A percentile compares a stretch with the other conserved stretches of the same genome.
Evolutionary conservation across 2,888 invertebrate species (phyloP).

Genomic region (Phalangium opilio): DNA sequence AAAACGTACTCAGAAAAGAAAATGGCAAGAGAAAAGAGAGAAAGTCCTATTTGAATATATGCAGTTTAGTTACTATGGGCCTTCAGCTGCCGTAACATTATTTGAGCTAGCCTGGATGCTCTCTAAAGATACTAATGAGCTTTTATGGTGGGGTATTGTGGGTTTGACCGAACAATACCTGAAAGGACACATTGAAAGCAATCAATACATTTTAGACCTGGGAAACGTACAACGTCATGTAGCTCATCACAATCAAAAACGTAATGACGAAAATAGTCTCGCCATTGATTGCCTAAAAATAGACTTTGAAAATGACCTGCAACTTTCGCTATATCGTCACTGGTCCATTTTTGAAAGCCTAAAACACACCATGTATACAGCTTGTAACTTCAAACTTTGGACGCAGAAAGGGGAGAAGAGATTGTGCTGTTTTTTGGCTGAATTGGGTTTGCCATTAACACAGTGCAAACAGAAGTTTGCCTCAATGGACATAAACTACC

Average conservation of each 20-base stretch:
- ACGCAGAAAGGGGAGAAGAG: constrained; percentile 65
- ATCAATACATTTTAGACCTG: constrained; percentile 41
- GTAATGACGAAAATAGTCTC: constrained; percentile 1
- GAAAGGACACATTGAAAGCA: constrained; percentile 52
- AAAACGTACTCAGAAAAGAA: constrained; percentile 48
- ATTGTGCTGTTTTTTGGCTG: constrained; percentile 68
- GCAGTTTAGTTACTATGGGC: constrained; percentile 74
- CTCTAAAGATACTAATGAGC: constrained; percentile 63
- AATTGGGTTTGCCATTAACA: constrained; percentile 76
- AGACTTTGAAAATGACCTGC: constrained; percentile 21
- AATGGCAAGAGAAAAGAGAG: constrained; percentile 69
- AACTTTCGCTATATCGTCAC: constrained; percentile 68
- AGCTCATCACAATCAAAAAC: constrained; percentile 43
- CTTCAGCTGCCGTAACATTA: constrained; percentile 53
- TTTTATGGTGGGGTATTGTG: constrained; percentile 74
- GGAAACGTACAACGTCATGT: constrained; percentile 55
- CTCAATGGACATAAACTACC: constrained; percentile 72
- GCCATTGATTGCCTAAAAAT: no score
- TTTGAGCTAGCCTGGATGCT: constrained; percentile 77
- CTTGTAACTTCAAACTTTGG: constrained; percentile 70
- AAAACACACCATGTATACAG: constrained; percentile 58
- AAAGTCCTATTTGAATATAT: constrained; percentile 76
- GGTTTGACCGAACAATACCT: constrained; percentile 63
- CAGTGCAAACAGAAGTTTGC: constrained; percentile 71
- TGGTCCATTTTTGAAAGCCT: constrained; percentile 81